Evolutionary conservation across 2,888 invertebrate species (phyloP).

Genomic region (Philereme transversata): DNA sequence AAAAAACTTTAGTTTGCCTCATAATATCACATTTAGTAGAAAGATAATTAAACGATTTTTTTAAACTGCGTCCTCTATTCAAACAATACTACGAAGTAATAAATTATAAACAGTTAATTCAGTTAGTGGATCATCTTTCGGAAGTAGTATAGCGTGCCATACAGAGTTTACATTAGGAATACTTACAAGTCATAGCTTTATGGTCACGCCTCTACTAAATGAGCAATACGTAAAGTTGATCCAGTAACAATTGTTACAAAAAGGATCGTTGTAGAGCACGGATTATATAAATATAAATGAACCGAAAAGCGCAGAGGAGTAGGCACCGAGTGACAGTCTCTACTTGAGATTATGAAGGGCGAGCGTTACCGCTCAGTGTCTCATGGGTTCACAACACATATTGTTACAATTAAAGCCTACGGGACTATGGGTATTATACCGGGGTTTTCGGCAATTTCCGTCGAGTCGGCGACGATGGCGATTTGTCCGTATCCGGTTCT

Average conservation of each 20-base stretch:
- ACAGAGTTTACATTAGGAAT: conserved; percentile 23
- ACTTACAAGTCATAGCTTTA: conserved; percentile 1
- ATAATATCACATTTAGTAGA: conserved; percentile 16
- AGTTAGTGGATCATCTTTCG: conserved; percentile 58
- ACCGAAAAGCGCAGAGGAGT: conserved; percentile 75
- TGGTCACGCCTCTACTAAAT: conserved; percentile 16
- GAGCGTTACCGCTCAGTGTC: conserved; percentile 69
- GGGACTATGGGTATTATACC: conserved; percentile 91
- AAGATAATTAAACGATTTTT: conserved; percentile 37
- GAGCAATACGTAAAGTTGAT: conserved; percentile 48
- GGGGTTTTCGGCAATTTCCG: conserved; percentile 98
- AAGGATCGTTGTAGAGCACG: conserved; percentile 51
- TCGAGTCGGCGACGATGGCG: conserved; percentile 94
- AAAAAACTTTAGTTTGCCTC: conserved; percentile 4
- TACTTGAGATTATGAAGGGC: conserved; percentile 73
- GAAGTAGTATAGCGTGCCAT: conserved; percentile 29
- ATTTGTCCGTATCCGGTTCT: conserved; percentile 94
- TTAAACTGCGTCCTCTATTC: conserved; percentile 29
- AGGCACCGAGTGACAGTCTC: conserved; percentile 82
- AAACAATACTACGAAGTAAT: conserved; percentile 33
- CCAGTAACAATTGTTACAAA: conserved; percentile 56
- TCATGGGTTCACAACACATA: conserved; percentile 84
- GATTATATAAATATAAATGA: conserved; percentile 56
- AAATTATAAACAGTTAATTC: conserved; percentile 14
- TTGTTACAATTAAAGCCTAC: conserved; percentile 82